These are phyloP conservation scores for Mesembrinibis cayennensis DNA, from an alignment of 2,113 vertebrate genomes.

Conservation along the genomic window DNA sequence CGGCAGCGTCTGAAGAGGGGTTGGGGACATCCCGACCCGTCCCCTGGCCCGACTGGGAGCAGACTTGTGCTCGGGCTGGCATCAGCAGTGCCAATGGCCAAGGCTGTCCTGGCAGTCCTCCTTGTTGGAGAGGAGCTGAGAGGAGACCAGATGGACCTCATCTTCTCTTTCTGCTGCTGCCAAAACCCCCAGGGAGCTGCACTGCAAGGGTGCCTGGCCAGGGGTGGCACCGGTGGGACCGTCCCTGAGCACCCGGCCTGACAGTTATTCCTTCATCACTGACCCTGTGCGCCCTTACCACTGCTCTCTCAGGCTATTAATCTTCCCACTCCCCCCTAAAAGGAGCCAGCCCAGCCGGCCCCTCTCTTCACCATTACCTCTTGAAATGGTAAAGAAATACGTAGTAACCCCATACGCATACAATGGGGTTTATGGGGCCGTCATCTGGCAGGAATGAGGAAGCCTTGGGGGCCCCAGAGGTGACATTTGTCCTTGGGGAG, in stretches of 20 bases:
- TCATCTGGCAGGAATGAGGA: conserved; percentile 28
- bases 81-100: not conserved
- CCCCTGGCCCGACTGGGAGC: not conserved
- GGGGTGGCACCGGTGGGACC: not conserved
- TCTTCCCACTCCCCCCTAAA: not conserved
- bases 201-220: not conserved
- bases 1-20: accelerated
- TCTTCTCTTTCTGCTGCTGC: not conserved
- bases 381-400: not conserved
- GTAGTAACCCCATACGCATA: not conserved
- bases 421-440: conserved; percentile 13
- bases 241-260: accelerated
- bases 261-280: not conserved
- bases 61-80: accelerated
- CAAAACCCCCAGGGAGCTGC: not conserved
- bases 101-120: not conserved
- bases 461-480: not conserved
- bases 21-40: not conserved
- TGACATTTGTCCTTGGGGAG: not conserved
- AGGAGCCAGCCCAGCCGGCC: not conserved
- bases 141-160: not conserved
- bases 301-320: not conserved
- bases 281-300: not conserved
- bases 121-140: not conserved
- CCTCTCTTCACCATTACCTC: not conserved